Evolutionary conservation across 2,113 vertebrate genomes (phyloP), one percentile per base, ranked within the genome.

Genomic region (Siniperca knerii): DNA sequence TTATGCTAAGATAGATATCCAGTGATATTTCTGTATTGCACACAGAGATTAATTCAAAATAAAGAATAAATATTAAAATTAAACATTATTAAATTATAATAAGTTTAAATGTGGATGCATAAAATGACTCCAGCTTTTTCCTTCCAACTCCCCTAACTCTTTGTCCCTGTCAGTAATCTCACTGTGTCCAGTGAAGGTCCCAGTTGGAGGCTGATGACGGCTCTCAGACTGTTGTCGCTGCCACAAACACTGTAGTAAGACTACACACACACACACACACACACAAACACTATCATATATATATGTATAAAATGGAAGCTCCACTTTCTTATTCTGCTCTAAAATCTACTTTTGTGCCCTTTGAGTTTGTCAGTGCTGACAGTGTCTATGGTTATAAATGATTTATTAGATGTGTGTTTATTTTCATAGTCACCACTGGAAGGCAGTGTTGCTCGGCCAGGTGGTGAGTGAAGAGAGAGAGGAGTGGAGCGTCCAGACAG

Each of bases 161-260:
- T 37, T 69, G 18, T 66, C 25, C 25, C 44, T 10, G 0, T 16
- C 80, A 99, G 98, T 65, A 97, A 99, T 74, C 87, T 99, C 87
- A 98, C 97, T 0, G 46, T 95, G 57, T 92, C 92, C 75, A 62
- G 64, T 23, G 98, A 99, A 37, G 98, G 98, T 0, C 97, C 98
- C 0, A 97, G 97, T 0, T 99, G 98, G 98, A 96, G 96, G 77
- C 92, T 99, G 61, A 96, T 97, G 84, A 97, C 97, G 1, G 96
- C 95, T 23, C 95, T 98, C 13, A 96, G 96, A 80, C 33, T 99
- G 54, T 54, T 98, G 48, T 95, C 96, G 2, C 96, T 98, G 16
- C 92, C 79, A 71, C 90, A 94, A 10, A 93, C 96, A 33, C 94
- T 96, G 35, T 96, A 97, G 98, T 99, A 93, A 96, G 97, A 94